Evolutionary conservation across 53 echinoderm and acorn worm genomes (phyloP).

Genomic region (Astropecten irregularis): DNA sequence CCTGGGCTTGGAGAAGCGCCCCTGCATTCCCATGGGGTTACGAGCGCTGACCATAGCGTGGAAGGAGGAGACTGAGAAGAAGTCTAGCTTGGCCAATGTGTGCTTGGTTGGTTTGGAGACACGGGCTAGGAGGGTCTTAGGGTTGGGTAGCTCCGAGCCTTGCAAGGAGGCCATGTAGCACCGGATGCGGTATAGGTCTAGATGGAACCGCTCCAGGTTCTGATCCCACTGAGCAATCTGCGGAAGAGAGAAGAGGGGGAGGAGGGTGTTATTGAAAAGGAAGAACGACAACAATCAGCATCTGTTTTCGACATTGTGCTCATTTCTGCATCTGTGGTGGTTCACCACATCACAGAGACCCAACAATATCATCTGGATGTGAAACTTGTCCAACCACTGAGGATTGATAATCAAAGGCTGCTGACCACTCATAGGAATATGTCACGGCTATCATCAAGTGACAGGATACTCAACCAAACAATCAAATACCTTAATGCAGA

Average conservation of each 20-base stretch:
- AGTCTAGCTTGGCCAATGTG: slow-evolving; percentile 79
- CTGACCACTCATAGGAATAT: too few species aligned
- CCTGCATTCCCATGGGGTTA: slow-evolving; percentile 85
- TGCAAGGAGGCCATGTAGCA: slow-evolving; percentile 94
- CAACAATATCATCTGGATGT: too few species aligned
- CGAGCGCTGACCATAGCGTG: slow-evolving; percentile 94
- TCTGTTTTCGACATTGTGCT: too few species aligned
- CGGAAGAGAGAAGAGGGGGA: too few species aligned
- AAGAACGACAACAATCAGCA: not conserved
- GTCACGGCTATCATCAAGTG: too few species aligned
- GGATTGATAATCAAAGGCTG: too few species aligned
- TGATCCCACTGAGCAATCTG: slow-evolving; percentile 97
- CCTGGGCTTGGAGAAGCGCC: slow-evolving; percentile 86
- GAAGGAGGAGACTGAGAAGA: slow-evolving; percentile 97
- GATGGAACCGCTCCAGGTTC: slow-evolving; percentile 90
- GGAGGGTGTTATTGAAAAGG: not conserved
- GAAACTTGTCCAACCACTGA: too few species aligned
- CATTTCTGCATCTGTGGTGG: too few species aligned
- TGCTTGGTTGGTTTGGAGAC: slow-evolving; percentile 90
- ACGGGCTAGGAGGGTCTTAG: slow-evolving; percentile 87
- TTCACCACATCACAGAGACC: too few species aligned
- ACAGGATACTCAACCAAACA: too few species aligned
- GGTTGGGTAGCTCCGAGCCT: slow-evolving; percentile 98
- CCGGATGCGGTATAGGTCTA: slow-evolving; percentile 89
- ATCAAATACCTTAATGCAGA: too few species aligned